These are phyloP conservation scores for Synanthedon andrenaeformis DNA, from an alignment of 2,888 invertebrate genomes.

Conservation along the genomic window DNA sequence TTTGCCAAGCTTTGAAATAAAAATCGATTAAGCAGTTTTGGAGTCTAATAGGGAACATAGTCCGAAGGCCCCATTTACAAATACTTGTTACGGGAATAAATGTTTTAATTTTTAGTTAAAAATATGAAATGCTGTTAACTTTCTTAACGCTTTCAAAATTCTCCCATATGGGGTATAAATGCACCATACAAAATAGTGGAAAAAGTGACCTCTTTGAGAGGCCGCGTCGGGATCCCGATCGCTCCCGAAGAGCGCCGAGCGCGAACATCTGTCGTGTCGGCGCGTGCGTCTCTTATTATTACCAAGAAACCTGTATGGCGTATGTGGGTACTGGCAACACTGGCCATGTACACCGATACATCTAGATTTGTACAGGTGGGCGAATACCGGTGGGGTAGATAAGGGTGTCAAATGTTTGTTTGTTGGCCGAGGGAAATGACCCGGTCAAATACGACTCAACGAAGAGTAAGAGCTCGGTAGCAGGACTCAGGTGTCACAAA, in stretches of 20 bases:
- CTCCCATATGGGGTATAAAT: not conserved
- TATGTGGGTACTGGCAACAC: not conserved
- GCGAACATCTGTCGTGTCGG: conserved; percentile 29
- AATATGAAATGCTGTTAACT: no score
- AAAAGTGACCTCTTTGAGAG: not conserved
- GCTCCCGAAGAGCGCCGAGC: conserved; percentile 17
- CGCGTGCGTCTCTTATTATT: conserved; percentile 27
- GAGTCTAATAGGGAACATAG: no score
- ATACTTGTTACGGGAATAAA: no score
- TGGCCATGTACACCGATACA: not conserved
- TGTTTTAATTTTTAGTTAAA: no score
- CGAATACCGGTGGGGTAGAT: not conserved
- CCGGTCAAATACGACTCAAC: not conserved
- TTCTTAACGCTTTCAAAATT: not conserved
- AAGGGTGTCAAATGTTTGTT: not conserved
- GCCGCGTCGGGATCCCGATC: conserved; percentile 12
- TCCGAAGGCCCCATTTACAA: no score
- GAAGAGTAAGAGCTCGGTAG: no score
- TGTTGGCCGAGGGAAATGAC: not conserved
- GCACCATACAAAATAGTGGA: not conserved
- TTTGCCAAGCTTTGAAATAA: no score
- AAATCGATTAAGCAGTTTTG: no score
- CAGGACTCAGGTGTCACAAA: no score
- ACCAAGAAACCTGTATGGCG: conserved; percentile 4
- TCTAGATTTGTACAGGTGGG: conserved; percentile 6